A percentile compares a stretch with the other conserved stretches of the same genome.
phyloP scores from a whole-genome alignment of 2,797 vertebrate genomes.

The Apogon hyalosoma region DNA sequence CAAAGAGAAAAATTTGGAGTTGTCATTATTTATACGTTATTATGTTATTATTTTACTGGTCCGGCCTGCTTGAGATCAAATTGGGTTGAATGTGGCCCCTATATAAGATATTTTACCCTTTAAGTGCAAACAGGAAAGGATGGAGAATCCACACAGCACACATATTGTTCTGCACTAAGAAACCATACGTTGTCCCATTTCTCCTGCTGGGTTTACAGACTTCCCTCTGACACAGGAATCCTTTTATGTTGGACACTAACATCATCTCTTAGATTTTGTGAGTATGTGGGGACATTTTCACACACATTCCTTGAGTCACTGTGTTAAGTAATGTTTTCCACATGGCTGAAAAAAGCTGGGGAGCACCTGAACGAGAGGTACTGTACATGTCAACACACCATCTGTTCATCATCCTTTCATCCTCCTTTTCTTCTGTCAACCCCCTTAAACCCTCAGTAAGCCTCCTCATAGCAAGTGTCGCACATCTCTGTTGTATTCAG shows the following conservation, averaged over 20 bases:
- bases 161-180: slow-evolving; percentile 3
- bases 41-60: too few relatives aligned
- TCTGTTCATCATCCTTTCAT: slow-evolving; percentile 22
- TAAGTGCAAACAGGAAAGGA: background rate
- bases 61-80: too few relatives aligned
- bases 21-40: too few relatives aligned
- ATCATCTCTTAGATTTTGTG: slow-evolving; percentile 24
- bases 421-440: slow-evolving; percentile 1
- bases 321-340: slow-evolving; percentile 65
- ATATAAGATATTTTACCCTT: too few relatives aligned
- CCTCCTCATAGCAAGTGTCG: slow-evolving; percentile 20
- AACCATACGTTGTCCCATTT: slow-evolving; percentile 4
- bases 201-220: slow-evolving; percentile 51
- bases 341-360: slow-evolving; percentile 34
- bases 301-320: slow-evolving; percentile 62
- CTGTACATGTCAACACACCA: background rate
- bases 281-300: slow-evolving; percentile 23
- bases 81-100: too few relatives aligned
- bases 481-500: background rate
- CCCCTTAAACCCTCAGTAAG: slow-evolving; percentile 15
- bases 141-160: background rate
- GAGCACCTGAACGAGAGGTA: slow-evolving; percentile 33
- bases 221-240: slow-evolving; percentile 48
- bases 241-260: slow-evolving; percentile 50
- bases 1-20: too few relatives aligned